Evolutionary conservation across 30 jellyfish, hydroid and myxozoan species (phyloP).

Genomic region (Cassiopea andromeda): DNA sequence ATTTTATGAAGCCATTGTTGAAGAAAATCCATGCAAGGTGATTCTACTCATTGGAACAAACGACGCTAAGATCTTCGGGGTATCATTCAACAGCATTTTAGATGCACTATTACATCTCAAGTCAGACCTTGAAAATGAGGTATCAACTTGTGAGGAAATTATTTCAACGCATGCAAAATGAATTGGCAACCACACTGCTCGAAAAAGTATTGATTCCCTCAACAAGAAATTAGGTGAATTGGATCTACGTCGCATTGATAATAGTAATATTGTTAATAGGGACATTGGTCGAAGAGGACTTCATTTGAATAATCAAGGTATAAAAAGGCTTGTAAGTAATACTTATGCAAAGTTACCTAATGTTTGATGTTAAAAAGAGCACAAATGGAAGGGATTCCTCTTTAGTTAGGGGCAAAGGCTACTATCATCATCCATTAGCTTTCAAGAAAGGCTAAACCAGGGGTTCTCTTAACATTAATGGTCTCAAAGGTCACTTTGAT

Average conservation of each 20-base stretch:
- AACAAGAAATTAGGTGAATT: not conserved
- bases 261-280: not conserved
- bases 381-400: not conserved
- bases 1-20: too few species aligned
- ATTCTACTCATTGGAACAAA: not conserved
- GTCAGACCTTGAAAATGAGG: not conserved
- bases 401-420: not conserved
- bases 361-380: not conserved
- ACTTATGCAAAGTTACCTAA: not conserved
- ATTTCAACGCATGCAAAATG: not conserved
- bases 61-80: not conserved
- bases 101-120: not conserved
- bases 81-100: not conserved
- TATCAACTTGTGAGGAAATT: not conserved
- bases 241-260: not conserved
- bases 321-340: not conserved
- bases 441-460: not conserved
- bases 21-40: not conserved
- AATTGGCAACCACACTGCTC: not conserved
- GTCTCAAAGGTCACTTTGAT: not conserved
- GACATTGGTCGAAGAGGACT: not conserved
- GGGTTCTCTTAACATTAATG: not conserved
- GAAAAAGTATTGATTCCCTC: not conserved
- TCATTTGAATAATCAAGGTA: not conserved
- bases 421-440: not conserved